Percentiles rank a stretch among this genome's conserved stretches.
Conservation (phyloP, 2,797 vertebrate species). For the Melanotaenia nigrans region DNA sequence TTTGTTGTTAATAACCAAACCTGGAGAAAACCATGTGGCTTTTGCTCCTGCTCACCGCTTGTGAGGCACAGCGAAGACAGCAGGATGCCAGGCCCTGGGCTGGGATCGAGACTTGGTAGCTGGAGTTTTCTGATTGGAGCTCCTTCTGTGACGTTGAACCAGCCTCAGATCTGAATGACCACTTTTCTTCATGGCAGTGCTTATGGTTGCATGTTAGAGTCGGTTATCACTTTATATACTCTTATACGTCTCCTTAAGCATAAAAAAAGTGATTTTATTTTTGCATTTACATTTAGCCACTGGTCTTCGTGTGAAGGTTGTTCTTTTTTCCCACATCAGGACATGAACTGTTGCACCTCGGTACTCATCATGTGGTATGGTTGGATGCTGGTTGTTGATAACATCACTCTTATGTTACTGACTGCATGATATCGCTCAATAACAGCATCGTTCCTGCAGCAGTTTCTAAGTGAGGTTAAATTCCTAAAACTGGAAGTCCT, state of each 20-base stretch:
- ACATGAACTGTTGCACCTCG: not conserved
- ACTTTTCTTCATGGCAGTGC: not conserved
- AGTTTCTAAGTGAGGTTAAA: not conserved
- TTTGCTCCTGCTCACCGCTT: not conserved
- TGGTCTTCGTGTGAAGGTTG: not conserved
- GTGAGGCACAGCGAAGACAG: not conserved
- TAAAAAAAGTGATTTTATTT: not conserved
- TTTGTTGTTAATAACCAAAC: too few relatives aligned
- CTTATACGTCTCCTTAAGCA: not conserved
- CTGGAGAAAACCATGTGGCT: too few relatives aligned
- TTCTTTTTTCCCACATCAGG: not conserved
- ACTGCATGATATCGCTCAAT: not conserved
- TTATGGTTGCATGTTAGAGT: not conserved
- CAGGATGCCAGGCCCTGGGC: not conserved
- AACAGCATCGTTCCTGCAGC: not conserved
- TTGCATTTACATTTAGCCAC: not conserved
- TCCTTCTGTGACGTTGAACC: not conserved
- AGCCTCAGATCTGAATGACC: not conserved
- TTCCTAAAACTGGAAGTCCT: not conserved
- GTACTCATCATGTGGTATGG: not conserved
- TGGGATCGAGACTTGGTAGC: not conserved
- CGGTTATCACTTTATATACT: not conserved
- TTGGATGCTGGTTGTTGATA: not conserved
- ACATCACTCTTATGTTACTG: not conserved
- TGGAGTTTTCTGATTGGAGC: not conserved